Evolutionary conservation across 2,888 invertebrate species (phyloP).

Genomic region (Cheilosia soror): DNA sequence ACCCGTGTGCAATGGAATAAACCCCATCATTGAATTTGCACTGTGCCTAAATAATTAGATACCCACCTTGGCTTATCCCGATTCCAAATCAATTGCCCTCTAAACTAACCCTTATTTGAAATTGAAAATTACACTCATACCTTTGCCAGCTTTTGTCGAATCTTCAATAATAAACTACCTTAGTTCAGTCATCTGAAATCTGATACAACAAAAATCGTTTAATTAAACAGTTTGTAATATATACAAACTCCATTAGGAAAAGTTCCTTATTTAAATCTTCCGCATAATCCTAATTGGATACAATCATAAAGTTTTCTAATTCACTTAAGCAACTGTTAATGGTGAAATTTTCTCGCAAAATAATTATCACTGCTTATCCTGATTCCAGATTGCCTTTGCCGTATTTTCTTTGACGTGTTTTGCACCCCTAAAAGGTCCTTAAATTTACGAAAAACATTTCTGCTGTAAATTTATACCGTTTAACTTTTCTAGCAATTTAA

Average conservation of each 20-base stretch:
- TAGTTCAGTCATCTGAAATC: constrained; percentile 1
- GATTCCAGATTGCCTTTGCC: constrained; percentile 54
- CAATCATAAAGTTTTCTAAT: constrained; percentile 62
- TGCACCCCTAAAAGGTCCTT: constrained; percentile 6
- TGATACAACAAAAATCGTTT: constrained; percentile 21
- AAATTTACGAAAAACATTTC: constrained; percentile 23
- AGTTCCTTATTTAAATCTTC: constrained; percentile 38
- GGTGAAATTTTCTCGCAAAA: constrained; percentile 38
- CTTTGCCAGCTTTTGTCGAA: background rate
- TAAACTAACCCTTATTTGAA: background rate
- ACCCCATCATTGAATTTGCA: background rate
- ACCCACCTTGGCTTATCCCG: background rate
- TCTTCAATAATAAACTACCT: background rate
- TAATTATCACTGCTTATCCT: constrained; percentile 58
- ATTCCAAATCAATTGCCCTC: background rate
- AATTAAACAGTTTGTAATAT: constrained; percentile 20
- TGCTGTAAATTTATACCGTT: background rate
- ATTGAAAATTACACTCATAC: background rate
- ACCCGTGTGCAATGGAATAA: background rate
- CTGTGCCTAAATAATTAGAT: background rate
- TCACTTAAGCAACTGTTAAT: constrained; percentile 59
- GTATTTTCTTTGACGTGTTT: constrained; percentile 10
- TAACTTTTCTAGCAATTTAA: constrained; percentile 52
- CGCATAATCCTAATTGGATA: constrained; percentile 60
- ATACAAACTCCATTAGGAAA: constrained; percentile 31